Base-by-base conservation (phyloP, 2,888 invertebrate species). In the Osmoderma eremita region DNA sequence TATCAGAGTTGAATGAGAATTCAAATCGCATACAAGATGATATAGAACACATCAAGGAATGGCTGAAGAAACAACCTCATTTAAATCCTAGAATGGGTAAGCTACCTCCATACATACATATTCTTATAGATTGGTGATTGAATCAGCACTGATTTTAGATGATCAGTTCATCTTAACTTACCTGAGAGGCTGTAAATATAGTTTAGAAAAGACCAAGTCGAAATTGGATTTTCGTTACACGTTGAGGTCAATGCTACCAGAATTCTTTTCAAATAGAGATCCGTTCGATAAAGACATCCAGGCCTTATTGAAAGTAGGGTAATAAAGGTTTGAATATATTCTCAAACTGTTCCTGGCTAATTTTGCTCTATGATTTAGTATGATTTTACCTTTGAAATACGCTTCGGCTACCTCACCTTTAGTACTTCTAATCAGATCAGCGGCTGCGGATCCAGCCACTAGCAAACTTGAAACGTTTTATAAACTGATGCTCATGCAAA, bases 161-260 rank as follows among this genome's bases (percentile, higher is more conserved):
- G 88, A 89, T 73, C 88, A 89, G 78, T 88, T 87, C 83, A 75
- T 90, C 54, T 74, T 87, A 4, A 80, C 85, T 0, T 90, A 89
- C 77, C 80, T 90, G 15, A 83, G 90, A 6, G 88, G 89, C 38
- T 87, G 88, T 75, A 90, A 90, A 78, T 88, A 84, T 77, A 89
- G 88, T 71, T 77, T 90, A 74, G 88, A 89, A 75, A 81, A 84
- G 50, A 82, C 87, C 1, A 90, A 90, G 74, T 84, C 86, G 71
- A 89, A 88, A 76, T 69, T 90, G 4, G 89, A 90, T 74, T 79
- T 84, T 53, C 87, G 82, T 73, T 87, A 88, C 74, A 84, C 88
- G 0, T 67, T 88, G 64, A 82, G 84, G 22, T 78, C 83, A 0
- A 78, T 84, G 24, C 81, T 85, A 3, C 87, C 88, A 0, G 88